A percentile compares a stretch with the other conserved stretches of the same genome.
phyloP scores from a whole-genome alignment of 2,797 vertebrate genomes.

The Cryptoprocta ferox region DNA sequence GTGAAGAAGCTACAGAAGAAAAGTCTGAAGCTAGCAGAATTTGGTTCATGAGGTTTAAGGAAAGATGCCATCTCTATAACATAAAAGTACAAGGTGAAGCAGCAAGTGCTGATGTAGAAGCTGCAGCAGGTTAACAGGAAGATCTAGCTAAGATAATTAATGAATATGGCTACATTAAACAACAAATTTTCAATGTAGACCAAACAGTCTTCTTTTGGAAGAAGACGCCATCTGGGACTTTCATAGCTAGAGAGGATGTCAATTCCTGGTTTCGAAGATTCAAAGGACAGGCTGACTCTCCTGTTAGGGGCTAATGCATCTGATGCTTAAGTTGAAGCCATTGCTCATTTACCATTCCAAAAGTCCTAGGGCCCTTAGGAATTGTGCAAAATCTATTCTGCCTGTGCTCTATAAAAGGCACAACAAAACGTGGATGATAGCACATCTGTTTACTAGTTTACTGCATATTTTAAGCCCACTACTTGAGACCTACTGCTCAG shows the following conservation, averaged over 20 bases:
- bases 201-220: not conserved
- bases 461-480: not conserved
- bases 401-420: not conserved
- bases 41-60: not conserved
- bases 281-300: not conserved
- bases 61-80: not conserved
- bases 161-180: not conserved
- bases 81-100: not conserved
- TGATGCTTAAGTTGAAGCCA: not conserved
- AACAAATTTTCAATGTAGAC: not conserved
- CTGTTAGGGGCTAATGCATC: not conserved
- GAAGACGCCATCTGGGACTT: not conserved
- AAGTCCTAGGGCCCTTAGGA: not conserved
- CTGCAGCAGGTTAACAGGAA: not conserved
- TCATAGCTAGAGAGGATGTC: not conserved
- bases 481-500: not conserved
- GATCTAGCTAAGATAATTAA: not conserved
- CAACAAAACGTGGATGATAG: not conserved
- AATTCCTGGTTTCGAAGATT: not conserved
- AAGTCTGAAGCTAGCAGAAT: not conserved
- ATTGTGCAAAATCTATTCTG: not conserved
- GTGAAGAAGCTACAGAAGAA: not conserved
- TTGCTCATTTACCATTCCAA: not conserved
- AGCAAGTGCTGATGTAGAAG: not conserved
- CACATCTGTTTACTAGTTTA: not conserved